These are phyloP conservation scores for Diglossa cyanea DNA, from an alignment of 2,797 vertebrate genomes.

Conservation along the genomic window DNA sequence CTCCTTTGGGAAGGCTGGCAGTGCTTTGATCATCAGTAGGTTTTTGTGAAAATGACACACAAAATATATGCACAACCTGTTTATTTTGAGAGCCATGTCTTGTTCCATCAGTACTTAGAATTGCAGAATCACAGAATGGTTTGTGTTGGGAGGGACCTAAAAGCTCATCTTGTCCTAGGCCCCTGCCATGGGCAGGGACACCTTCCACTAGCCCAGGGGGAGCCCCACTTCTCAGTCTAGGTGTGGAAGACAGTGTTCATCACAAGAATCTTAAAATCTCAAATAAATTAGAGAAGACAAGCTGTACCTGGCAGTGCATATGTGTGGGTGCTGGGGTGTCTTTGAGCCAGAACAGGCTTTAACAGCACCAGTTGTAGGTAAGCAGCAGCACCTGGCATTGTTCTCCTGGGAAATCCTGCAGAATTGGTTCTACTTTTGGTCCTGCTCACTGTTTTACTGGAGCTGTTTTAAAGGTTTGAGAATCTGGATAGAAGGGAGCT, in stretches of 20 bases:
- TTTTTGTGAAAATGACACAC: background rate
- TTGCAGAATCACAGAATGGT: background rate
- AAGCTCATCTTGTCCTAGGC: background rate
- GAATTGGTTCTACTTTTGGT: background rate
- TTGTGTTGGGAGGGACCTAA: background rate
- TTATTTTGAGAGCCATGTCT: background rate
- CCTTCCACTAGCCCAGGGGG: background rate
- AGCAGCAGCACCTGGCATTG: background rate
- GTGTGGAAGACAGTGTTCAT: background rate
- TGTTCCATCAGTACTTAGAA: background rate
- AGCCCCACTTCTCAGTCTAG: background rate
- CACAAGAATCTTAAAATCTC: background rate
- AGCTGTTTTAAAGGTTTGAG: background rate
- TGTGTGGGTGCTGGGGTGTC: background rate
- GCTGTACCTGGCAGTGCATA: fast-evolving
- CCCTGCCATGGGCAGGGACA: background rate
- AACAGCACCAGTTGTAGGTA: background rate
- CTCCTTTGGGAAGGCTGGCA: background rate
- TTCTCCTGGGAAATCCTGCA: background rate
- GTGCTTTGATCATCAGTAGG: background rate
- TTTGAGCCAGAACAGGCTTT: background rate
- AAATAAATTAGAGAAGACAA: background rate
- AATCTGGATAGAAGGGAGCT: background rate
- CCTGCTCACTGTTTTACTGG: background rate
- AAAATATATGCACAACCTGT: background rate